phyloP scores from a whole-genome alignment of 2,113 vertebrate species.

The Boleophthalmus pectinirostris region DNA sequence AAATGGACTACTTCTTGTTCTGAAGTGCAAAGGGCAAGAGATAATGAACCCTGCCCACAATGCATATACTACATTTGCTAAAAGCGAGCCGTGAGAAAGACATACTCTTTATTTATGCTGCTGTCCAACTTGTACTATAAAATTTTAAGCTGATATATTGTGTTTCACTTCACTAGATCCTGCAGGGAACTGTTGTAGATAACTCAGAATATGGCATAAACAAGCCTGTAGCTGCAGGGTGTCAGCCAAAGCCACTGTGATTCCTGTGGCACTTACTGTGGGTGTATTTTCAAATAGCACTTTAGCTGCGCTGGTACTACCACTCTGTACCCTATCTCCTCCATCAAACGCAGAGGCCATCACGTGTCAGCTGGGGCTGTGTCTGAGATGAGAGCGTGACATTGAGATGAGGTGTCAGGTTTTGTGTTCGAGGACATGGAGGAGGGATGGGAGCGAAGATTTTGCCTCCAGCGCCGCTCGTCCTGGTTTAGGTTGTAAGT shows the following conservation, averaged over 20 bases:
- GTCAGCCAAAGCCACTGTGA: conserved; percentile 15
- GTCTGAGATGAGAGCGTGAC: neutral
- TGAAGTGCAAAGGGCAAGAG: neutral
- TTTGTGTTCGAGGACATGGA: conserved; percentile 2
- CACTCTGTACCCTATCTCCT: neutral
- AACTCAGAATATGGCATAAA: neutral
- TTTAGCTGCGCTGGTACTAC: neutral
- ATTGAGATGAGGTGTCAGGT: conserved; percentile 10
- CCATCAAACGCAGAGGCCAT: conserved; percentile 3
- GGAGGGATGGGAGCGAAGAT: neutral
- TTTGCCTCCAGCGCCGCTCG: conserved; percentile 5
- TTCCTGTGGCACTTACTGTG: conserved; percentile 18
- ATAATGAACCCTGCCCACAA: neutral
- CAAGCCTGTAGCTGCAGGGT: conserved; percentile 9
- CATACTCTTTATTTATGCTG: neutral
- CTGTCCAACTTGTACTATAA: neutral
- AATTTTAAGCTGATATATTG: neutral
- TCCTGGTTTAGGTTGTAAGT: conserved; percentile 12
- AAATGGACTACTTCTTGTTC: neutral
- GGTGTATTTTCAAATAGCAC: conserved; percentile 9
- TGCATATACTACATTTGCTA: neutral
- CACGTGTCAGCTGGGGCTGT: neutral
- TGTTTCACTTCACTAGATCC: neutral
- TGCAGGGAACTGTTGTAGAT: neutral
- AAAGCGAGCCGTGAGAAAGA: neutral